A percentile compares a stretch with the other conserved stretches of the same genome.
phyloP scores from a whole-genome alignment of 2,888 invertebrate species.

The Acanthosepion esculentum region DNA sequence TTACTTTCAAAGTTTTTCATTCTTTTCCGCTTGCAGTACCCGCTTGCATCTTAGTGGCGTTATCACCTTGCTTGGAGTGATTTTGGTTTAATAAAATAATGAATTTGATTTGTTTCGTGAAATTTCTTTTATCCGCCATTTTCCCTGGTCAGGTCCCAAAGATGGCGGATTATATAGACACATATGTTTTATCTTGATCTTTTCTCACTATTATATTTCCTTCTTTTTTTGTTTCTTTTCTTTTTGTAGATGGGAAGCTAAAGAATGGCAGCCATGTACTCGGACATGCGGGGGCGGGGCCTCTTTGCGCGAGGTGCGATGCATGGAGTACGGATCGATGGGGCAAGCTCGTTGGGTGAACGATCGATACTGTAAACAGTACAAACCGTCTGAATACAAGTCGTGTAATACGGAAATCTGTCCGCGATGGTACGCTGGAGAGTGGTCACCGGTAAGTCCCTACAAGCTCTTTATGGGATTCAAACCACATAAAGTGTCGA shows the following conservation, averaged over 20 bases:
- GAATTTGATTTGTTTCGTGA: too few relatives aligned
- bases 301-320: slow-evolving; percentile 86
- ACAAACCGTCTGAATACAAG: slow-evolving; percentile 86
- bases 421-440: slow-evolving; percentile 83
- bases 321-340: slow-evolving; percentile 91
- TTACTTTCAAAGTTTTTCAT: too few relatives aligned
- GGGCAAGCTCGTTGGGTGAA: slow-evolving; percentile 80
- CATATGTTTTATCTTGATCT: not conserved
- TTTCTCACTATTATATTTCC: not conserved
- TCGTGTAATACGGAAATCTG: slow-evolving; percentile 89
- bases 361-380: slow-evolving; percentile 85
- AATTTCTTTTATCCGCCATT: too few relatives aligned
- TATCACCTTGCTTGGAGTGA: too few relatives aligned
- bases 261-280: slow-evolving; percentile 92
- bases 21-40: too few relatives aligned
- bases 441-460: slow-evolving; percentile 71
- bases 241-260: slow-evolving; percentile 86
- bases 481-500: too few relatives aligned
- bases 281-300: slow-evolving; percentile 90
- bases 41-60: too few relatives aligned
- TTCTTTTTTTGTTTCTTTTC: not conserved
- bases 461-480: not conserved
- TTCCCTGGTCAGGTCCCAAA: too few relatives aligned
- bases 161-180: too few relatives aligned
- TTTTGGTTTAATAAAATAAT: too few relatives aligned